phyloP scores from a whole-genome alignment of 2,888 invertebrate species.

The Drosophila hamatofila region DNA sequence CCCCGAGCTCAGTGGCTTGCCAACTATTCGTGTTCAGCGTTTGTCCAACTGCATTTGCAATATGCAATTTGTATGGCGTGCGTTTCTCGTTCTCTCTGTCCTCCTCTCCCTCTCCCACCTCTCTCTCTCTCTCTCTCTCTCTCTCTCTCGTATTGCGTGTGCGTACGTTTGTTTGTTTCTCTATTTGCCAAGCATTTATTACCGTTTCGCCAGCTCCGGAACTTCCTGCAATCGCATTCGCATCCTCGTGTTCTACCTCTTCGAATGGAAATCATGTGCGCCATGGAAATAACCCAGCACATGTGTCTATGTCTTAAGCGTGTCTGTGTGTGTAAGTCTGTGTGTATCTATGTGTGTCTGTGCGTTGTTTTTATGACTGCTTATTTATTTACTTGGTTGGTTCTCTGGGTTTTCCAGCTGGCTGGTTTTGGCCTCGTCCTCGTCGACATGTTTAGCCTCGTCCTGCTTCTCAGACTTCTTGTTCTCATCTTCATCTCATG shows the following conservation, averaged over 20 bases:
- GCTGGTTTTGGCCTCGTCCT: constrained; percentile 56
- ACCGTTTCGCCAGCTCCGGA: constrained; percentile 45
- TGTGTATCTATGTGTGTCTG: background rate
- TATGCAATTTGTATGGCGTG: background rate
- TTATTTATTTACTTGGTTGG: constrained; percentile 77
- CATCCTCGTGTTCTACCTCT: constrained; percentile 18
- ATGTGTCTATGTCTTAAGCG: constrained; percentile 19
- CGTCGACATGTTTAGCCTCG: constrained; percentile 29
- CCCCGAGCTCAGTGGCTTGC: constrained; percentile 15
- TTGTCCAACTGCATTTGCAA: constrained; percentile 18
- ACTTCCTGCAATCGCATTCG: constrained; percentile 28
- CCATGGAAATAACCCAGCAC: constrained; percentile 67
- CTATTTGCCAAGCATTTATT: constrained; percentile 72
- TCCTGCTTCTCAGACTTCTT: constrained; percentile 8
- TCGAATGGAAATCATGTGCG: constrained; percentile 61
- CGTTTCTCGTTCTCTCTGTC: background rate
- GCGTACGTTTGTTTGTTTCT: constrained; percentile 34
- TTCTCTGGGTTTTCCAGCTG: constrained; percentile 76
- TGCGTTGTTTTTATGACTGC: constrained; percentile 75
- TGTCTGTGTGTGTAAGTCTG: background rate
- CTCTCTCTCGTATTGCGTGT: background rate
- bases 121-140: background rate
- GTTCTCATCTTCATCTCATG: constrained; percentile 16
- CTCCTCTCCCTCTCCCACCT: background rate
- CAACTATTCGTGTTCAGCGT: constrained; percentile 15